These are phyloP conservation scores for Scaptodrosophila latifasciaeformis DNA, from an alignment of 2,888 invertebrate genomes.

Conservation along the genomic window DNA sequence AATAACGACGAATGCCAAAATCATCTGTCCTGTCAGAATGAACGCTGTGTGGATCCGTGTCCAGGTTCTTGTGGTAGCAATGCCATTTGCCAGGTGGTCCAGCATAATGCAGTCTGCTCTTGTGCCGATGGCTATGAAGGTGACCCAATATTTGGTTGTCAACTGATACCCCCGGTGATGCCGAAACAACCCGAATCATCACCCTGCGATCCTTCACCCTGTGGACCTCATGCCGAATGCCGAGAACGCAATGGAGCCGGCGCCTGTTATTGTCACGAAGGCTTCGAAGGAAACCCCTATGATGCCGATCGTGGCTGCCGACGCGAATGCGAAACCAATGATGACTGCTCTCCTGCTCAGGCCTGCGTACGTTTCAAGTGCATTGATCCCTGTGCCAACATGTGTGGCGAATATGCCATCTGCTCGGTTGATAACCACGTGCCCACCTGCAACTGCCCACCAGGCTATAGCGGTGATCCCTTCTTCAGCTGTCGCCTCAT, in stretches of 20 bases:
- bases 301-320: constrained; percentile 80
- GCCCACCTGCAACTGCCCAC: constrained; percentile 85
- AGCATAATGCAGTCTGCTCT: constrained; percentile 87
- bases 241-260: constrained; percentile 88
- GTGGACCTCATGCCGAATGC: constrained; percentile 90
- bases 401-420: constrained; percentile 87
- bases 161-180: constrained; percentile 76
- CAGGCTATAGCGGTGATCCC: constrained; percentile 87
- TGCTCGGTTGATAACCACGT: constrained; percentile 87
- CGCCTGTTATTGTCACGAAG: constrained; percentile 87
- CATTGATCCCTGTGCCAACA: constrained; percentile 88
- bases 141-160: constrained; percentile 81
- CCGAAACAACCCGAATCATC: constrained; percentile 81
- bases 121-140: constrained; percentile 90
- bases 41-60: constrained; percentile 89
- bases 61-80: constrained; percentile 86
- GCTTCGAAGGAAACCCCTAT: constrained; percentile 89
- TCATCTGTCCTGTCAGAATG: constrained; percentile 86
- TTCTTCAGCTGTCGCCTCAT: constrained; percentile 84
- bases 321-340: constrained; percentile 86
- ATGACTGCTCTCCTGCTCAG: constrained; percentile 83
- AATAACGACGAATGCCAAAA: constrained; percentile 88
- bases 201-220: constrained; percentile 88
- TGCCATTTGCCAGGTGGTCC: constrained; percentile 88
- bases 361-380: constrained; percentile 90